Conservation (phyloP, 2,113 vertebrate genomes). For the Merops nubicus region DNA sequence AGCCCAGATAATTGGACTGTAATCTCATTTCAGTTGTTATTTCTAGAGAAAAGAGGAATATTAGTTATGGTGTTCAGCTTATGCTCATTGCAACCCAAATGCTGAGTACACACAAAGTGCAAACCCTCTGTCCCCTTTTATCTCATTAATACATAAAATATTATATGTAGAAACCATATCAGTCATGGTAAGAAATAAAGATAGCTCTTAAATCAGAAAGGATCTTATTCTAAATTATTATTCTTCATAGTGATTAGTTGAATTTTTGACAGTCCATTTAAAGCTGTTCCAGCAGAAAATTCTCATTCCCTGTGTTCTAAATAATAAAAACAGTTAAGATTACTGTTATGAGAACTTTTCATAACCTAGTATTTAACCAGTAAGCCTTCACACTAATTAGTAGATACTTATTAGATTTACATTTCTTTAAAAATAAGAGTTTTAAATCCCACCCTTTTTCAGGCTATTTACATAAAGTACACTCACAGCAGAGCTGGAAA, state of each 20-base stretch:
- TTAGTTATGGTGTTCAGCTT: neutral
- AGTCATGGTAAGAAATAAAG: neutral
- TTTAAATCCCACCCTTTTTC: neutral
- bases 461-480: neutral
- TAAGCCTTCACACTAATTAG: neutral
- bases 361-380: neutral
- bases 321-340: neutral
- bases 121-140: neutral
- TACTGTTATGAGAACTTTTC: neutral
- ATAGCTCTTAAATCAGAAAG: neutral
- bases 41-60: neutral
- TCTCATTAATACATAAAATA: neutral
- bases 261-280: neutral
- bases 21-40: neutral
- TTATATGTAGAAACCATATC: neutral
- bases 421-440: neutral
- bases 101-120: neutral
- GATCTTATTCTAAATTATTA: neutral
- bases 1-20: neutral
- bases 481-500: neutral
- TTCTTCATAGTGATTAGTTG: neutral
- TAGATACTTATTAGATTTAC: neutral
- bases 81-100: neutral
- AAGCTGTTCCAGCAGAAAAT: neutral
- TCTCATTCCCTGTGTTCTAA: neutral